Evolutionary conservation across 2,113 vertebrate genomes (phyloP).

Genomic region (Cynoglossus semilaevis): DNA sequence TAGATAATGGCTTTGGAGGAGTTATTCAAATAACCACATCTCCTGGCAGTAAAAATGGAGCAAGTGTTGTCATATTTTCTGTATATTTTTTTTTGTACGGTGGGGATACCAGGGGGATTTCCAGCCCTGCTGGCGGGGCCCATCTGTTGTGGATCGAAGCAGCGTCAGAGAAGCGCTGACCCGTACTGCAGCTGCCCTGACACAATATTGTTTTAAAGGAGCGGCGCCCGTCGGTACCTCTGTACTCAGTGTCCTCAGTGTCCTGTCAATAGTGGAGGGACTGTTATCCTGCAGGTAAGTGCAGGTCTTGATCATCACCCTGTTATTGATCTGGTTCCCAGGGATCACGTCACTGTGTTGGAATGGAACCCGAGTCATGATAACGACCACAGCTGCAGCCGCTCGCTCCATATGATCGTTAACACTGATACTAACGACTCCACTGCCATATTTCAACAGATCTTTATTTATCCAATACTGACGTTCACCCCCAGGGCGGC

Average conservation of each 20-base stretch:
- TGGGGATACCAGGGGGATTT: conserved; percentile 62
- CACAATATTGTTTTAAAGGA: conserved; percentile 66
- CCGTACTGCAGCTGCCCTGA: conserved; percentile 62
- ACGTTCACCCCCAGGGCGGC: background rate
- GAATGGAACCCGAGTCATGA: conserved; percentile 3
- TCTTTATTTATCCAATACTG: too few species aligned
- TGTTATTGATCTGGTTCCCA: conserved; percentile 51
- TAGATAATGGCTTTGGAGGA: conserved; percentile 66
- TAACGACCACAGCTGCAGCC: conserved; percentile 13
- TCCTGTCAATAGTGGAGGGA: conserved; percentile 25
- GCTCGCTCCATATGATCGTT: conserved; percentile 22
- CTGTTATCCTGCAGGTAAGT: conserved; percentile 20
- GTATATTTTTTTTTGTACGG: conserved; percentile 30
- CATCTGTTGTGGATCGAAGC: conserved; percentile 70
- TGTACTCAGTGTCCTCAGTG: conserved; percentile 35
- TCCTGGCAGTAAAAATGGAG: conserved; percentile 57
- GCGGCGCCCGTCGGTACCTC: conserved; percentile 53
- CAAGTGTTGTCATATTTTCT: conserved; percentile 36
- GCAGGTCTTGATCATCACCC: conserved; percentile 39
- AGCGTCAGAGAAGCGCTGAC: conserved; percentile 56
- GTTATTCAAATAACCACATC: conserved; percentile 66
- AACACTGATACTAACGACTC: conserved; percentile 17
- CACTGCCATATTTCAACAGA: too few species aligned
- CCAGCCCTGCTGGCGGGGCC: conserved; percentile 55
- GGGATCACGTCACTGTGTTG: conserved; percentile 16